Evolutionary conservation across 1,140 invertebrate genomes (phyloP), one percentile per base, ranked within the genome.

Genomic region (Zaprionus africanus): DNA sequence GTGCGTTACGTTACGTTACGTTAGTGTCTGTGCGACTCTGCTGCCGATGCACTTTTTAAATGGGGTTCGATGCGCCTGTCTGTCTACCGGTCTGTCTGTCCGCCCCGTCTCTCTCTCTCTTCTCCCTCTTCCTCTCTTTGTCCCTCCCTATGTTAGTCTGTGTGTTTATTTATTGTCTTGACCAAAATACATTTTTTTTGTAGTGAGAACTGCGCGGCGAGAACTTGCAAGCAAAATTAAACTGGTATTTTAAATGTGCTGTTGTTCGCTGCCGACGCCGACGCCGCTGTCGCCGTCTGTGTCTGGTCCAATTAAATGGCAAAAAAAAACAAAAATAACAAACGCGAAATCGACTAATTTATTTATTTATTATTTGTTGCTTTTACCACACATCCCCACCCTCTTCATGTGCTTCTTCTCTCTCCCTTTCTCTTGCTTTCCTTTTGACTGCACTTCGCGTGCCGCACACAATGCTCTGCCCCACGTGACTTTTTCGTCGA

Each of bases 31-130:
- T 58, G 41, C 5, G n/a, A 17, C 36, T 15, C 41, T 76, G 82
- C 78, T 83, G 73, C 46, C 62, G 82, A 69, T 78, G 82, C 82
- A 78, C 63, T 75, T 85, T 85, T 84, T 85, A 81, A 78, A 75
- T 79, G 68, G 51, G 56, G 67, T 58, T 77, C 61, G 67, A 64
- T 60, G 51, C 65, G 61, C 63, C 43, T 58, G 54, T 65, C 49
- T 67, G 34, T 64, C 65, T 19, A 49, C 57, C 24, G 17, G 22
- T 60, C 26, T 79, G 56, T 61, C 53, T 81, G 49, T 53, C n/a
- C n/a, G n/a, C n/a, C n/a, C n/a, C n/a, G n/a, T n/a, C n/a, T n/a
- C n/a, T n/a, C 51, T 57, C n/a, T 36, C 31, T 68, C 43, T 67
- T 31, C 28, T 22, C 22, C 2, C 2, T 2, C 22, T n/a, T n/a